These are phyloP conservation scores for Rhadinocentrus ornatus DNA, from an alignment of 2,797 vertebrate species.

Conservation along the genomic window DNA sequence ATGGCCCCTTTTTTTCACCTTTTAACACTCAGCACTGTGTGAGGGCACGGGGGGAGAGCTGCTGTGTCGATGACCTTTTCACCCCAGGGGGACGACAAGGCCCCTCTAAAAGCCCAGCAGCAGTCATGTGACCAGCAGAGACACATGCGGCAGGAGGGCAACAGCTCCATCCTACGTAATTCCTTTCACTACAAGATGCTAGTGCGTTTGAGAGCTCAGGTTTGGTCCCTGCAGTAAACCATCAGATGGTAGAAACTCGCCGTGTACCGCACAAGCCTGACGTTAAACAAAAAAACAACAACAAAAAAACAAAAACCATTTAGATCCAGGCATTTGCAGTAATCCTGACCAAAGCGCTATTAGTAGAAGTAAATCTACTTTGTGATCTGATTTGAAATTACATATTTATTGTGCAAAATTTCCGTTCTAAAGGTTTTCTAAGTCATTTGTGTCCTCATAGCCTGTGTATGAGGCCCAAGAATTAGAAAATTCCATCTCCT, in stretches of 20 bases:
- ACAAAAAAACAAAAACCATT: background rate
- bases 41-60: conserved; percentile 35
- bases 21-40: conserved; percentile 33
- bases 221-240: conserved; percentile 25
- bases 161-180: conserved; percentile 51
- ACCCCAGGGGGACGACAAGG: conserved; percentile 38
- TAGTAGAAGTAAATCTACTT: too few relatives aligned
- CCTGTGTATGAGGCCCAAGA: too few relatives aligned
- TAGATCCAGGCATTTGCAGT: background rate
- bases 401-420: too few relatives aligned
- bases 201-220: conserved; percentile 31
- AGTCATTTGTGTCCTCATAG: too few relatives aligned
- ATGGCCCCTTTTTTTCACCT: conserved; percentile 42
- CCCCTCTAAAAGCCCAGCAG: conserved; percentile 38
- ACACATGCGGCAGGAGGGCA: conserved; percentile 42
- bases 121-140: conserved; percentile 53
- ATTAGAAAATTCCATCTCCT: too few relatives aligned
- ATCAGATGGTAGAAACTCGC: background rate
- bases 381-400: too few relatives aligned
- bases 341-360: background rate
- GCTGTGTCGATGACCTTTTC: conserved; percentile 66
- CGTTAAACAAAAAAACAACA: background rate
- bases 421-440: too few relatives aligned
- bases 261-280: background rate
- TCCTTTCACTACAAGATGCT: conserved; percentile 38